Conservation (phyloP, 2,888 invertebrate genomes). For the Pseudeuparius sepicola region DNA sequence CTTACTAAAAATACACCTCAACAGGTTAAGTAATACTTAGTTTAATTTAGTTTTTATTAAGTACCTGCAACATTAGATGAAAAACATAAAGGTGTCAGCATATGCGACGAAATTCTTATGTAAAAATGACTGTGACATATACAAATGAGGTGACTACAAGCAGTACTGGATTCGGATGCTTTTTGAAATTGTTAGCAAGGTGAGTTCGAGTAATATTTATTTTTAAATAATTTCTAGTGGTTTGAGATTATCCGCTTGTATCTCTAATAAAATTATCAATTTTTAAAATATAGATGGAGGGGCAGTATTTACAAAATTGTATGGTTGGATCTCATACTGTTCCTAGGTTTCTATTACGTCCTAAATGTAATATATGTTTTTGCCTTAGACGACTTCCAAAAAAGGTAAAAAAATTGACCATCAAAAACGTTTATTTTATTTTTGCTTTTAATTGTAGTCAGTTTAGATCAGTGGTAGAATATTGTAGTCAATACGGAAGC, state of each 20-base stretch:
- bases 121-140: conserved; percentile 28
- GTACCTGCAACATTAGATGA: no score
- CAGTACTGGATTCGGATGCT: conserved; percentile 73
- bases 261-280: no score
- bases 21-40: no score
- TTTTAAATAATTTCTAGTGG: conserved; percentile 3
- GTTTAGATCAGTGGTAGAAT: conserved; percentile 70
- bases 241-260: no score
- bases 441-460: conserved; percentile 41
- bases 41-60: no score
- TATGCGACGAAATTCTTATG: no score
- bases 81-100: no score
- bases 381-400: conserved; percentile 43
- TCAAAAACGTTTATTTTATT: not conserved
- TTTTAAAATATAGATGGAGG: no score
- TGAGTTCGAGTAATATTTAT: conserved; percentile 37
- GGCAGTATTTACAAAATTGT: conserved; percentile 91
- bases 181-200: conserved; percentile 73
- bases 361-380: conserved; percentile 70
- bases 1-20: no score
- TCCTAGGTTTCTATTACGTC: conserved; percentile 64
- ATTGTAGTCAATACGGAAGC: conserved; percentile 75
- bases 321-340: conserved; percentile 78
- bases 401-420: not conserved
- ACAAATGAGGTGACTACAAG: conserved; percentile 28